Base-by-base conservation (phyloP, 2,888 invertebrate species). In the Tenthredo livida region DNA sequence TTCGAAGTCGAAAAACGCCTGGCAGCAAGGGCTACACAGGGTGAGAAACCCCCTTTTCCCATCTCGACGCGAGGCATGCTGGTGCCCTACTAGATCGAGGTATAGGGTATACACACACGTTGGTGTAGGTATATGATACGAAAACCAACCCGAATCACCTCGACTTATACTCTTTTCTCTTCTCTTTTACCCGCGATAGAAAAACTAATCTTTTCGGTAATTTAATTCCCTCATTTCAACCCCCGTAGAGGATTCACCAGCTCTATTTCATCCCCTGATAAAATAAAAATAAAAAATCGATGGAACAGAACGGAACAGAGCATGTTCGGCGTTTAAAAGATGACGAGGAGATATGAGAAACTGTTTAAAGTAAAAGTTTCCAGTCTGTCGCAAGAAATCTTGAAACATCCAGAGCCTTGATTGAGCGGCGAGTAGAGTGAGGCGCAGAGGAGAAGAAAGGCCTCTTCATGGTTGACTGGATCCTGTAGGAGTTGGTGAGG, bases 211-310 rank as follows among this genome's bases (percentile, higher is more conserved):
- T 85, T 85, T 70, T 84, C 85, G 82, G 80, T 87, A 87, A 86
- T 87, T 87, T 85, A 86, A 87, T 87, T 87, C 84, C 40, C 58
- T 43, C 58, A 87, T 86, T 87, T 89, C 84, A 73, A 61, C n/a
- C 73, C 65, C 61, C 84, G 70, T 7, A 6, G 54, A 54, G 54
- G n/a, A 54, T 54, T n/a, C 54, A n/a, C n/a, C n/a, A 1, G 0
- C n/a, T 54, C n/a, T 54, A n/a, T 54, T 54, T 54, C 54, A 54
- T n/a, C n/a, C 54, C 54, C n/a, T n/a, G 6, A 54, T n/a, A 17
- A 50, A 17, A 50, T 1, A 50, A 50, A 50, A 0, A 17, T 5
- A 50, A 0, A 17, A 17, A 50, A 50, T 4, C 0, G 12, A 47
- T 2, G 12, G 4, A 47, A 47, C 4, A 47, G 17, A 47, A 3